Evolutionary conservation across 2,888 invertebrate genomes (phyloP), one percentile per base, ranked within the genome.

Genomic region (Himalopsyche tibetana): DNA sequence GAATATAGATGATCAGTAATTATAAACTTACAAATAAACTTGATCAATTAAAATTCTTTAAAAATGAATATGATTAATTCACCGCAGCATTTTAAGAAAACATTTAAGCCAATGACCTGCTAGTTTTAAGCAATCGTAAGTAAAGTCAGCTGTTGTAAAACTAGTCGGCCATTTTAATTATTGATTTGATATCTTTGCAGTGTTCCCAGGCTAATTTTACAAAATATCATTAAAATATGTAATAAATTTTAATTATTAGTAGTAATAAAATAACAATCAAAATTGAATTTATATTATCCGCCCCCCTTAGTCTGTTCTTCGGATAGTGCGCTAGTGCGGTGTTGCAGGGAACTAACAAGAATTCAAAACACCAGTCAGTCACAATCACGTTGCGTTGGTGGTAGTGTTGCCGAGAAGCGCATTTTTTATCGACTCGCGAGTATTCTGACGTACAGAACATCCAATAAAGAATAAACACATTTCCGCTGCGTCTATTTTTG

Each of bases 371-470:
- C 19, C 83, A 55, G 74, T 51, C 83, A 83, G 83, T 83, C 51
- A 36, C 15, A 5, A 51, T 83, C 83, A 42, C 40, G 83, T 79
- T 19, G 74, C 42, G 51, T 55, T 74, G 45, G 28, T 36, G 79
- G 83, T 45, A 19, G 55, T 83, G 56, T 82, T 40, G 83, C 38
- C n/a, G 69, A 15, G 45, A 36, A 45, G 74, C 83, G 83, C 51
- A 83, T 63, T 63, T 83, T 83, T 74, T 83, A 74, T 51, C 83
- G 83, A 51, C 51, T 55, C 83, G 74, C 83, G n/a, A 28, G 19
- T 42, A 19, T 45, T 19, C 63, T 55, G 40, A 55, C 82, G 56
- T 42, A 83, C 82, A 40, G 56, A 83, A 69, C 82, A 56, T 83
- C 82, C 42, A 83, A n/a, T 55, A 28, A 28, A 28, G 28, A 28